Evolutionary conservation across 2,113 vertebrate species (phyloP).

Genomic region (Ahaetulla prasina): DNA sequence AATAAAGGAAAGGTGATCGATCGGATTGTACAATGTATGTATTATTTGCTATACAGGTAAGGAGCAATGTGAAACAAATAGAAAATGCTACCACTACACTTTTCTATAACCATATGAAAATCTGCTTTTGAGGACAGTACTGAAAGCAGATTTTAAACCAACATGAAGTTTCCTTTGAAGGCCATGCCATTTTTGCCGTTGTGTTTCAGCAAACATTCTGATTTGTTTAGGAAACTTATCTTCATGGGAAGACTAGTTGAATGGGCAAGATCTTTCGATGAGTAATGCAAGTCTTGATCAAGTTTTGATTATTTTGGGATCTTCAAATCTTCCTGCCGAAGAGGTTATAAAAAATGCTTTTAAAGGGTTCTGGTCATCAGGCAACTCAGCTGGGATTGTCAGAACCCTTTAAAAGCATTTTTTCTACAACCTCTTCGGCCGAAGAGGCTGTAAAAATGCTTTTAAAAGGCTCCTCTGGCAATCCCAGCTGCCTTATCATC

Average conservation of each 20-base stretch:
- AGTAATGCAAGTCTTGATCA: background rate
- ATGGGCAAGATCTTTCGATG: background rate
- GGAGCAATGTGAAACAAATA: background rate
- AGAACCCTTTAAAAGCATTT: no score
- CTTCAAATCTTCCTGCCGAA: background rate
- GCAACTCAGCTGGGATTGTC: no score
- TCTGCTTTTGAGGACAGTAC: background rate
- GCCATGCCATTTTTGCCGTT: background rate
- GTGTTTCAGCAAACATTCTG: background rate
- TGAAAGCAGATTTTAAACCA: background rate
- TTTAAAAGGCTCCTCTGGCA: no score
- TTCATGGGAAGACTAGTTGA: background rate
- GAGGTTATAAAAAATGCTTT: no score
- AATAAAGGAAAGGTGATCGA: constrained; percentile 8
- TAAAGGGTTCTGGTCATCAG: no score
- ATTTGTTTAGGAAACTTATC: background rate
- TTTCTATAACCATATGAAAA: background rate
- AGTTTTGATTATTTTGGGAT: background rate
- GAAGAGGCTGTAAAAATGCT: no score
- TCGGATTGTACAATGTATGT: background rate
- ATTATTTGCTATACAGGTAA: background rate
- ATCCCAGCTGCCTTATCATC: no score
- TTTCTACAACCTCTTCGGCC: no score
- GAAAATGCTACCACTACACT: background rate
- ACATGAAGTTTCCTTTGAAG: background rate